Evolutionary conservation across 2,113 vertebrate species (phyloP).

Genomic region (Myodes glareolus): DNA sequence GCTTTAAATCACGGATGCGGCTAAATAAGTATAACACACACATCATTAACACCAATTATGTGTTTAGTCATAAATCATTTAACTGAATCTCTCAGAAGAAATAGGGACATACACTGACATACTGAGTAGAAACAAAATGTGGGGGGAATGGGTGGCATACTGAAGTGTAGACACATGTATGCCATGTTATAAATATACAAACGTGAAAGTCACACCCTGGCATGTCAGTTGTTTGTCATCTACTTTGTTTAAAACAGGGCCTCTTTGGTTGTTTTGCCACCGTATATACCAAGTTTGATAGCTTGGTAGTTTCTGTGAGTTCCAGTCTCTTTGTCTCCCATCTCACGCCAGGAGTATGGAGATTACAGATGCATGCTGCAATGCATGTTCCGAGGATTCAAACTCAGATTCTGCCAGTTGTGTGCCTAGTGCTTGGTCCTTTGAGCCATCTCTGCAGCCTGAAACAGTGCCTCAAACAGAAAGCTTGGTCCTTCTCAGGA

Average conservation of each 20-base stretch:
- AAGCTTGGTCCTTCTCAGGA: too few species aligned
- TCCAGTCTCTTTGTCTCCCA: neutral
- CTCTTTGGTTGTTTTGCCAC: neutral
- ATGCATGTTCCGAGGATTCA: neutral
- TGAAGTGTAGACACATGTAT: neutral
- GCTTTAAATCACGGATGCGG: neutral
- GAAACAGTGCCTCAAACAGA: neutral
- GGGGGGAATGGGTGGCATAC: too few species aligned
- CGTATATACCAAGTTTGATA: neutral
- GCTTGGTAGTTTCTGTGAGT: neutral
- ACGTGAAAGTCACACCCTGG: neutral
- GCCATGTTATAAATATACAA: neutral
- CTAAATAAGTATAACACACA: neutral
- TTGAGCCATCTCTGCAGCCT: neutral
- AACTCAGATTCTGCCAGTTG: neutral
- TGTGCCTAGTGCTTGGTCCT: neutral
- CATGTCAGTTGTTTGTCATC: neutral
- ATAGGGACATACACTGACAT: neutral
- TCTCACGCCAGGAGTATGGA: neutral
- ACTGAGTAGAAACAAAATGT: neutral
- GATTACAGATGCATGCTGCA: neutral
- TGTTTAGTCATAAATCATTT: neutral
- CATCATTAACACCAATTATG: neutral
- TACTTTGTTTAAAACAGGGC: neutral
- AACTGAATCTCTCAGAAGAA: neutral